Evolutionary conservation across 2,113 vertebrate genomes (phyloP).

Genomic region (Arvicanthis niloticus): DNA sequence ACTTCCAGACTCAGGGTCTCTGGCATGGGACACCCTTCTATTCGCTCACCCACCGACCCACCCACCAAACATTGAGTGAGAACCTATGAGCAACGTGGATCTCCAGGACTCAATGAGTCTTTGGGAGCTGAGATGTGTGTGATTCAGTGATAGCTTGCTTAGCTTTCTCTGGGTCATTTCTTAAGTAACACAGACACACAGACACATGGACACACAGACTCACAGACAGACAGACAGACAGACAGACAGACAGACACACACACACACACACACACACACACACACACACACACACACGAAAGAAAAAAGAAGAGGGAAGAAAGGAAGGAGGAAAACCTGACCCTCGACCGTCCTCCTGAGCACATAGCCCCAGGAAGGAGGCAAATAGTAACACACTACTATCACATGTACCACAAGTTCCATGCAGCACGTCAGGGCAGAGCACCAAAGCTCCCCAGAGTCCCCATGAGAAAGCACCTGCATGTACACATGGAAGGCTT

Average conservation of each 20-base stretch:
- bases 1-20: neutral
- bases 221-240: neutral
- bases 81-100: rapidly evolving
- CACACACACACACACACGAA: neutral
- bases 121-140: neutral
- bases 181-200: neutral
- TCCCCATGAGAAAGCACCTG: rapidly evolving
- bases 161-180: neutral
- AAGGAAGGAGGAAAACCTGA: too few relatives aligned
- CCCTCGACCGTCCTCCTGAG: too few relatives aligned
- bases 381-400: neutral
- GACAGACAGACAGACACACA: neutral
- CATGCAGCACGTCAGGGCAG: neutral
- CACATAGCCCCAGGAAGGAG: neutral
- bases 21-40: too few relatives aligned
- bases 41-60: too few relatives aligned
- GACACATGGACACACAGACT: neutral
- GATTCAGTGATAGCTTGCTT: neutral
- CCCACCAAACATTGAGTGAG: neutral
- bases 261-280: neutral
- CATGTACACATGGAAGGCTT: too few relatives aligned
- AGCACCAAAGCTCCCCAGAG: neutral
- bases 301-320: too few relatives aligned
- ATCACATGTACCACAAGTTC: neutral
- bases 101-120: too few relatives aligned